Base-by-base conservation (phyloP, 2,888 invertebrate species). In the Dione juno region DNA sequence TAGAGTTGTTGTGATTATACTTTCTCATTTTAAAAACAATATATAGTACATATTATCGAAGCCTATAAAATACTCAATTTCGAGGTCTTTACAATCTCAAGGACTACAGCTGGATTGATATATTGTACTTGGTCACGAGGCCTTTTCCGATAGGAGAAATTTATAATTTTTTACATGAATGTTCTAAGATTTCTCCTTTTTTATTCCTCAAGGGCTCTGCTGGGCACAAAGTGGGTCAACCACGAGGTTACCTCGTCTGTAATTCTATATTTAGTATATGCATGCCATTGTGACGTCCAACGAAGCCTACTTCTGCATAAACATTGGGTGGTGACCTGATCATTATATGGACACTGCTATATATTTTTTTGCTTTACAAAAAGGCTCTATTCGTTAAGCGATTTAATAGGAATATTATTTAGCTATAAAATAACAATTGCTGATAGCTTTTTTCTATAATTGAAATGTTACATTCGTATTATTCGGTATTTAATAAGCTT, bases 251-350 rank as follows among this genome's bases (percentile, higher is more conserved):
- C 76, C 76, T 75, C 13, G 64, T 71, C 73, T 72, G 63, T 64
- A 70, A 74, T 75, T 78, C 84, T 88, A 88, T 87, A 82, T 87
- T 84, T 87, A 88, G 84, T 83, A 71, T 70, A 71, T 77, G 77
- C 81, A 82, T 84, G 84, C 83, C 77, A 81, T 77, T 69, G 75
- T 87, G 87, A 88, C 88, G 88, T 87, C 84, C 84, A 75, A 70
- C 67, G 84, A 83, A 81, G 82, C 86, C 82, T 84, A 80, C 71
- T 82, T 85, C 80, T 59, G 41, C n/a, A 59, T 59, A 59, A 54
- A 63, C 68, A 64, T 69, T n/a, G 63, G 63, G 54, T 48, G 53
- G n/a, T 54, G 68, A 63, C 63, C 63, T 37, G 63, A 64, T 48
- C 63, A 40, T 54, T n/a, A 75, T 71, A 72, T 75, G 72, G 69